Conservation (phyloP, 2,888 invertebrate genomes). For the Asteroscopus sphinx region DNA sequence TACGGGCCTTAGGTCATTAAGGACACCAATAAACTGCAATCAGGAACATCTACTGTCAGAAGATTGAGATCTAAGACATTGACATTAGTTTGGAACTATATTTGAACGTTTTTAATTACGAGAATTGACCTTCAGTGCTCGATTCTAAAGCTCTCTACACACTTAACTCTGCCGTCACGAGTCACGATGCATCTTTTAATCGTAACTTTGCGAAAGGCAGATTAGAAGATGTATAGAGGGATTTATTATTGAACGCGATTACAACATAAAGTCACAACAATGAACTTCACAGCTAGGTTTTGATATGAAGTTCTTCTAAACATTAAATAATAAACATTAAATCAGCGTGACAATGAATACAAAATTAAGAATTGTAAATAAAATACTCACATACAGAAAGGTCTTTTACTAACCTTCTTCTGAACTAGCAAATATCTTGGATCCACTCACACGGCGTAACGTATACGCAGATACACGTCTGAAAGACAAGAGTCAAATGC, state of each 20-base stretch:
- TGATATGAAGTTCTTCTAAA: slow-evolving; percentile 3
- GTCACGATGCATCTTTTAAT: neutral
- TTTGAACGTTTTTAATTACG: no score
- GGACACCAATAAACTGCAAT: no score
- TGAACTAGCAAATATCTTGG: slow-evolving; percentile 1
- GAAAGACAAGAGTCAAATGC: no score
- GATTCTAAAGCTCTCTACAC: neutral
- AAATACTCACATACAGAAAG: slow-evolving; percentile 26
- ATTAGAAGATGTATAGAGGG: neutral
- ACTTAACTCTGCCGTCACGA: neutral
- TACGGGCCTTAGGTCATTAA: no score
- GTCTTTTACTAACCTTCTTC: neutral
- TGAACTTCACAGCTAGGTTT: neutral
- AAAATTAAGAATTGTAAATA: neutral
- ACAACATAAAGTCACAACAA: slow-evolving; percentile 4
- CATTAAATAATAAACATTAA: neutral
- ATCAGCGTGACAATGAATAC: slow-evolving; percentile 1
- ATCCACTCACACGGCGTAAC: neutral
- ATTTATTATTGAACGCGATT: neutral
- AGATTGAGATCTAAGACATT: no score
- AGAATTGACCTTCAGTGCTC: no score
- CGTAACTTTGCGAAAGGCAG: neutral
- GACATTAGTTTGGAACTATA: no score
- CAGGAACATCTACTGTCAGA: no score
- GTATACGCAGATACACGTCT: no score